Evolutionary conservation across 2,797 vertebrate species (phyloP).

Genomic region (Dryobates pubescens): DNA sequence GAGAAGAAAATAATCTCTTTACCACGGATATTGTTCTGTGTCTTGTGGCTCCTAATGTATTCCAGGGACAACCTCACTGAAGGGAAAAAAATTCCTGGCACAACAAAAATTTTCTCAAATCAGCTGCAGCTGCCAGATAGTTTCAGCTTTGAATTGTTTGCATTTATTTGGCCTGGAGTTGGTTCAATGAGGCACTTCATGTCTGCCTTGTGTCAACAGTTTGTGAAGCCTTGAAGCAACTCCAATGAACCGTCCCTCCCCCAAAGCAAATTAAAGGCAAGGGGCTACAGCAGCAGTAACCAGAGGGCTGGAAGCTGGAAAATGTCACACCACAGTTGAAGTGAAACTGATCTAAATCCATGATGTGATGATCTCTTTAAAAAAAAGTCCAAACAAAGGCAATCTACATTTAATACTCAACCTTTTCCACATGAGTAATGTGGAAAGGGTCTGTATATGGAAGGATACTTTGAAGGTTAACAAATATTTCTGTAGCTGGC

Average conservation of each 20-base stretch:
- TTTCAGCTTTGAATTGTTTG: conserved; percentile 62
- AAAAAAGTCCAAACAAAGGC: not conserved
- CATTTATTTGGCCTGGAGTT: conserved; percentile 54
- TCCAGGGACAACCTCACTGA: conserved; percentile 46
- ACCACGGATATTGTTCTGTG: conserved; percentile 35
- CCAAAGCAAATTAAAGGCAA: conserved; percentile 9
- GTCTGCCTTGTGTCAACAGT: conserved; percentile 61
- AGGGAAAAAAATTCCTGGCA: conserved; percentile 60
- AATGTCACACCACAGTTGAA: conserved; percentile 40
- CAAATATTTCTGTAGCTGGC: not conserved
- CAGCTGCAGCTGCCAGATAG: conserved; percentile 57
- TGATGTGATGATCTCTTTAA: not conserved
- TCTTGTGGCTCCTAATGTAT: conserved; percentile 46
- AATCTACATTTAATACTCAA: not conserved
- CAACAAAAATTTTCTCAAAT: conserved; percentile 40
- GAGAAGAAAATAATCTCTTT: conserved; percentile 41
- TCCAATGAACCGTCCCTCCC: not conserved
- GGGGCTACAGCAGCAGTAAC: conserved; percentile 7
- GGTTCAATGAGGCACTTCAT: conserved; percentile 55
- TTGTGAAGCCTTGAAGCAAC: conserved; percentile 47
- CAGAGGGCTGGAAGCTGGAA: conserved; percentile 20
- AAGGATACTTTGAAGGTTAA: not conserved
- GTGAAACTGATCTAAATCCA: conserved; percentile 17
- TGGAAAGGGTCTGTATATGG: not conserved
- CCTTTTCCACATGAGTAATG: not conserved